A percentile compares a stretch with the other conserved stretches of the same genome.
These are phyloP conservation scores for Deilephila elpenor DNA, from an alignment of 2,888 invertebrate genomes.

Conservation along the genomic window DNA sequence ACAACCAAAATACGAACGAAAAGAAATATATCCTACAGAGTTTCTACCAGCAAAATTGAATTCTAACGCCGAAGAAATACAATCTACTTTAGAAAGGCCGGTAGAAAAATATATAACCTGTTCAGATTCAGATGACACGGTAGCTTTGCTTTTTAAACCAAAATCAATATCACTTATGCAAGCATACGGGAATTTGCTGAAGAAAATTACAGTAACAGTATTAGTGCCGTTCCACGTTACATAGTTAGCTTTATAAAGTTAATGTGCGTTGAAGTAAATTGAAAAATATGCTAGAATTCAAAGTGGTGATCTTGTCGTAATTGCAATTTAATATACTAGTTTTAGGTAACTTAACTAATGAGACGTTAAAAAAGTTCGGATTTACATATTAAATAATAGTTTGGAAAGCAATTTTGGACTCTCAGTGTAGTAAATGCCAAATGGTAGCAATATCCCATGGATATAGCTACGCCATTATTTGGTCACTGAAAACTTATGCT, in stretches of 20 bases:
- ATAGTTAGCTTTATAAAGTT: conserved; percentile 40
- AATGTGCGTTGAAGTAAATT: no score
- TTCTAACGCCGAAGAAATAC: conserved; percentile 38
- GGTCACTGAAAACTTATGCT: no score
- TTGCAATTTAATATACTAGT: no score
- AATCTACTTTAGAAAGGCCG: conserved; percentile 41
- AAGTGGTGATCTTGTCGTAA: no score
- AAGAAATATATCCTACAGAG: conserved; percentile 34
- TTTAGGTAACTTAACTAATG: no score
- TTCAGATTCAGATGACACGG: conserved; percentile 48
- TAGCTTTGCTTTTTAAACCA: conserved; percentile 58
- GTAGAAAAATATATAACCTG: conserved; percentile 43
- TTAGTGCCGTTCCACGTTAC: conserved; percentile 60
- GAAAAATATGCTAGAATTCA: no score
- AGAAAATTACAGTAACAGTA: conserved; percentile 57
- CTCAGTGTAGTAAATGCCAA: no score
- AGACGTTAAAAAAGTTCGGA: no score
- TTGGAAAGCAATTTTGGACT: no score
- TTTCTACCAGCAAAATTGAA: conserved; percentile 37
- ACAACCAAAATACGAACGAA: conserved; percentile 40
- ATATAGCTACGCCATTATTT: no score
- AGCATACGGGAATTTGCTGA: conserved; percentile 57
- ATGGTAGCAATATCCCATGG: no score
- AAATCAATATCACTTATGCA: conserved; percentile 57
- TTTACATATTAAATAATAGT: no score